Evolutionary conservation across 2,113 vertebrate genomes (phyloP).

Genomic region (Sturnira hondurensis): DNA sequence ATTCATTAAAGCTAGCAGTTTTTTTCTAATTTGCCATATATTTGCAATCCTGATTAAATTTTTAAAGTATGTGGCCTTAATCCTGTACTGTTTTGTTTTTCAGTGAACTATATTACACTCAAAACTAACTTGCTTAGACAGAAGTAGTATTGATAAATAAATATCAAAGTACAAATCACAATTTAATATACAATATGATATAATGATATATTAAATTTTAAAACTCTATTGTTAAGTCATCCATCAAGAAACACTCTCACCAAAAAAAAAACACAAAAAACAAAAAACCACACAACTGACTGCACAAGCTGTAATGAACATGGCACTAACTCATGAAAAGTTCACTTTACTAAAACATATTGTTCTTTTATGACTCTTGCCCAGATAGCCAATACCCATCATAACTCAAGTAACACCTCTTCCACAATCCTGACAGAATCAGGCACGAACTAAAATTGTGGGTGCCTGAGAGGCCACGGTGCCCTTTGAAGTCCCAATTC

Average conservation of each 20-base stretch:
- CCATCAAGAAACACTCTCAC: neutral
- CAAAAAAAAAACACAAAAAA: neutral
- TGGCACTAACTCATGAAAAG: slow-evolving; percentile 31
- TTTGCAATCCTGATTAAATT: neutral
- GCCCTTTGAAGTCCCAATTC: slow-evolving; percentile 45
- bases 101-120: neutral
- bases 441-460: slow-evolving; percentile 25
- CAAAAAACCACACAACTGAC: neutral
- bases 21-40: neutral
- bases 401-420: slow-evolving; percentile 34
- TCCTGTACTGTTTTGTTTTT: neutral
- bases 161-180: neutral
- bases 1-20: slow-evolving; percentile 19
- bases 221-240: neutral
- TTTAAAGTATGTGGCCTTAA: slow-evolving; percentile 15
- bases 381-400: neutral
- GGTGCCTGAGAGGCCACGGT: neutral
- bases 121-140: slow-evolving; percentile 37
- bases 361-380: neutral
- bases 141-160: neutral
- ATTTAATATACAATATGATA: neutral
- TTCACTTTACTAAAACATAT: neutral
- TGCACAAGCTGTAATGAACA: neutral
- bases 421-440: slow-evolving; percentile 40
- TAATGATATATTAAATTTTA: neutral